Conservation (phyloP, 2,888 invertebrate genomes). For the Dorcus hopei region DNA sequence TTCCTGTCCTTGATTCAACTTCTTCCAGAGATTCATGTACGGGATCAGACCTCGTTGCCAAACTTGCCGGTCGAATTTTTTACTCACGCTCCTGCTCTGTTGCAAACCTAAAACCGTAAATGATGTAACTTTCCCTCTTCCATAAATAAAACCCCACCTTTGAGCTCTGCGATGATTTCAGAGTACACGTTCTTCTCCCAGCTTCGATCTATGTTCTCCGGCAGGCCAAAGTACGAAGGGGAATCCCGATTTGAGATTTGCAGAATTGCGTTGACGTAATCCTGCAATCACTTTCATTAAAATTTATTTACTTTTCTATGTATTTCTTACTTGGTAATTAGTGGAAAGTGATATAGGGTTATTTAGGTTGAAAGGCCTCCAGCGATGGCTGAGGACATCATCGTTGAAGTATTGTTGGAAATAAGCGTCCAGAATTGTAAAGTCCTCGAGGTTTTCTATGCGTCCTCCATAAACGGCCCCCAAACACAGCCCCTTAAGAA, state of each 20-base stretch:
- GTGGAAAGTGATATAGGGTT: conserved; percentile 54
- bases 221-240: conserved; percentile 76
- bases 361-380: conserved; percentile 55
- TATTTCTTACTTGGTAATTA: conserved; percentile 49
- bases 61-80: conserved; percentile 37
- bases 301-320: background rate
- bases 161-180: conserved; percentile 62
- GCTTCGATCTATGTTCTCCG: conserved; percentile 81
- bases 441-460: conserved; percentile 76
- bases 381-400: conserved; percentile 58
- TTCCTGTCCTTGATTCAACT: conserved; percentile 59
- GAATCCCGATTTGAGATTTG: conserved; percentile 69
- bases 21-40: conserved; percentile 80
- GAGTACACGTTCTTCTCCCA: conserved; percentile 71
- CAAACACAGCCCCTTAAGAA: conserved; percentile 72
- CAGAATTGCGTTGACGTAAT: conserved; percentile 63
- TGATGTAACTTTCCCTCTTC: background rate
- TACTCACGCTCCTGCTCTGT: conserved; percentile 18
- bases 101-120: conserved; percentile 25
- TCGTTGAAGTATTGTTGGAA: conserved; percentile 60
- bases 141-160: conserved; percentile 44
- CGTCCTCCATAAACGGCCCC: conserved; percentile 84
- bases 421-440: conserved; percentile 64
- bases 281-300: conserved; percentile 51
- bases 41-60: conserved; percentile 66